Evolutionary conservation across 2,888 invertebrate species (phyloP), one percentile per base, ranked within the genome.

Genomic region (Busseola fusca): DNA sequence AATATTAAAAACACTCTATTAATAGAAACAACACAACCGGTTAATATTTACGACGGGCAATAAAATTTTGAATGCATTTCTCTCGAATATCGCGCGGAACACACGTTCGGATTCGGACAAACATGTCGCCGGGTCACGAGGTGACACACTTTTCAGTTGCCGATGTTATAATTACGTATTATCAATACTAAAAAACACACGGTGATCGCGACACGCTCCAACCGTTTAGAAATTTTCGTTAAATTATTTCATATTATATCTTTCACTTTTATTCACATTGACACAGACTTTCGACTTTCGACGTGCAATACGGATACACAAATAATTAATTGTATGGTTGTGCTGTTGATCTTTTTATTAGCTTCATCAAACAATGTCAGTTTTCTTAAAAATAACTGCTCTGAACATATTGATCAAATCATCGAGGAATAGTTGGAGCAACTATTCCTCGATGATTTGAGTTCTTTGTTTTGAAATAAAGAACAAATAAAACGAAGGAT

Each of bases 71-170:
- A 59, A 81, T 83, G 84, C 86, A 85, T 80, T 80, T 82, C 75
- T 76, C 73, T 76, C 34, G 52, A 68, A 68, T 68, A 72, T 71
- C 72, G 54, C 57, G 45, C 18, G 58, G 58, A 54, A 74, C 78
- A 75, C 69, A 62, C 73, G 58, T 60, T 63, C 50, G 56, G 30
- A 63, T 60, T 63, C 50, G 52, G 30, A 50, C 60, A 37, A 76
- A 79, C 72, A 73, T 74, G 71, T 70, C 69, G 77, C 37, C 60
- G 68, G 87, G 86, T 91, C 88, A 87, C 88, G 90, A 85, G 85
- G 88, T 95, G 94, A 93, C 94, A 94, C 87, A 95, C 91, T 93
- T 94, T 92, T 89, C 84, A 84, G 82, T 71, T 80, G 81, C 86
- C 81, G 87, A 89, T 91, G 90, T 92, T 93, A 92, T 93, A 93